These are phyloP conservation scores for Merluccius polli DNA, from an alignment of 2,797 vertebrate genomes.

Conservation along the genomic window DNA sequence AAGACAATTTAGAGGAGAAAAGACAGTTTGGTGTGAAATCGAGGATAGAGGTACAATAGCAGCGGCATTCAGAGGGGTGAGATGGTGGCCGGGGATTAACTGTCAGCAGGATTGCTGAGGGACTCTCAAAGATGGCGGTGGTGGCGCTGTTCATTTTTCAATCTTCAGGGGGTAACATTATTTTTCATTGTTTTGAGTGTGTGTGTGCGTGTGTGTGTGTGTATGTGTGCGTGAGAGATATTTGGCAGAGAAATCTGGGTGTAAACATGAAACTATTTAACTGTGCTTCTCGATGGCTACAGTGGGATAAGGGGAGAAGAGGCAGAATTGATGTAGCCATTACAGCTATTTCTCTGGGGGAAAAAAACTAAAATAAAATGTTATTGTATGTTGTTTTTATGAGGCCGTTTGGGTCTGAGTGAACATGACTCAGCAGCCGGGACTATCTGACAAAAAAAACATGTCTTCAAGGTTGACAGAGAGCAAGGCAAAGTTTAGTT, in stretches of 20 bases:
- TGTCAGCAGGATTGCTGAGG: neutral
- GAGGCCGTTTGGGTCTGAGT: constrained; percentile 25
- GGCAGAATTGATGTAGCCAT: constrained; percentile 15
- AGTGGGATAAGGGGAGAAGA: constrained; percentile 20
- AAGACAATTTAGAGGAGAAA: neutral
- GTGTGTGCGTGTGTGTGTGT: neutral
- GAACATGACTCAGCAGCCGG: constrained; percentile 10
- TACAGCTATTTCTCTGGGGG: neutral
- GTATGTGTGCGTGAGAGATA: neutral
- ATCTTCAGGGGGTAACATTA: neutral
- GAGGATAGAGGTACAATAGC: neutral
- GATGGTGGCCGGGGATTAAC: neutral
- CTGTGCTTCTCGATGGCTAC: constrained; percentile 20
- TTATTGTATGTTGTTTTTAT: constrained; percentile 34
- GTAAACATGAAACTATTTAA: constrained; percentile 34
- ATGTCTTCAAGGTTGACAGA: constrained; percentile 26
- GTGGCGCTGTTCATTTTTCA: neutral
- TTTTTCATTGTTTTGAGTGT: neutral
- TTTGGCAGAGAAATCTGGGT: constrained; percentile 29
- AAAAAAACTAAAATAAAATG: constrained; percentile 11
- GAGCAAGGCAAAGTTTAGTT: constrained; percentile 9
- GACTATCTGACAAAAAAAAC: constrained; percentile 6
- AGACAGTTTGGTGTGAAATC: constrained; percentile 8
- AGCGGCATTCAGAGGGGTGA: neutral
- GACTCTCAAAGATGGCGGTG: neutral